Base-by-base conservation (phyloP, 2,113 vertebrate genomes). In the Turdus rufiventris region DNA sequence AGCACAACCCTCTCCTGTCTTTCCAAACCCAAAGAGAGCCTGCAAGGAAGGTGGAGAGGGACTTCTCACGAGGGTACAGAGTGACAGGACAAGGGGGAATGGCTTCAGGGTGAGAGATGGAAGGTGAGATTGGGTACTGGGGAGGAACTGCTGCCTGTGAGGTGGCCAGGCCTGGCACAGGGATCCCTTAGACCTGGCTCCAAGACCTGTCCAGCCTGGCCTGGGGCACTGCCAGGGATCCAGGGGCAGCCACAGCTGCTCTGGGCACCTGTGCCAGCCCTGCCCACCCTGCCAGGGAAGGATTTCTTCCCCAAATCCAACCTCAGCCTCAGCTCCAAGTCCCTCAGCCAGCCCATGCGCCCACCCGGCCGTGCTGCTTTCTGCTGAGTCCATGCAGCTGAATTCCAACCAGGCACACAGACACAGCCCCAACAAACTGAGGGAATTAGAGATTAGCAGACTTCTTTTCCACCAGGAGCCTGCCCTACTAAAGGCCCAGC, bases 391-490 rank as follows among this genome's bases (percentile, higher is more conserved):
- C 66, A 1, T 4, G 34, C 71, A 45, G 29, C 74, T 72, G 40
- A 68, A 89, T 7, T 19, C 66, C 57, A 75, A 18, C 5, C 7
- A 36, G 42, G 36, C 12, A 3, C 18, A 18, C 62, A 70, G n/a
- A 56, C 12, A 53, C 5, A 23, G 70, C 75, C 51, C 45, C 26
- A 18, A 17, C 73, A 75, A 73, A 87, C 36, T 0, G 48, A 57
- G 45, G 31, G 57, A 85, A 85, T 18, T 36, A 14, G 65, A 58
- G 89, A 94, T 77, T 8, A 92, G 63, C 43, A 45, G 82, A 84
- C 33, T 87, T 67, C 36, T 34, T 73, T 68, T 76, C 47, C 90
- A 48, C 45, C 29, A 4, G 50, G 56, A 81, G 53, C 68, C 50
- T 85, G 60, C 34, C 79, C 88, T 74, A 7, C 42, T 38, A 72